Evolutionary conservation across 2,797 vertebrate genomes (phyloP).

Genomic region (Pteronotus mesoamericanus): DNA sequence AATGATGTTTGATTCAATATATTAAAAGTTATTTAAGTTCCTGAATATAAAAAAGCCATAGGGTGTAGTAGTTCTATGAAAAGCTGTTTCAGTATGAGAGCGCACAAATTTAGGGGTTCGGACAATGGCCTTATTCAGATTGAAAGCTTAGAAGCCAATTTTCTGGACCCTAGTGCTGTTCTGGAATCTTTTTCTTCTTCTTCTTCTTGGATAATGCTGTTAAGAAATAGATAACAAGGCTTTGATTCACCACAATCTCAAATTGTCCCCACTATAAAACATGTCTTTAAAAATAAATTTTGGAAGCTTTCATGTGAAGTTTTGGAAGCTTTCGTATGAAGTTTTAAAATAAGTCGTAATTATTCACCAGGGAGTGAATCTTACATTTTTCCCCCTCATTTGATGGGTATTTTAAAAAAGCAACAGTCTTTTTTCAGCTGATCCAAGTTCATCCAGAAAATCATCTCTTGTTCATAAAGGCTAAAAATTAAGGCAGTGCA

Average conservation of each 20-base stretch:
- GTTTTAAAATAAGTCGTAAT: conserved; percentile 57
- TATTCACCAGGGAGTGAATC: conserved; percentile 30
- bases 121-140: conserved; percentile 40
- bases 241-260: conserved; percentile 64
- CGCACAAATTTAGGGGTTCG: background rate
- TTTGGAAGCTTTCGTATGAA: background rate
- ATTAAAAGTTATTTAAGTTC: background rate
- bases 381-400: conserved; percentile 28
- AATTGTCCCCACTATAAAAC: conserved; percentile 6
- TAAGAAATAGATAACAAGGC: conserved; percentile 56
- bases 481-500: conserved; percentile 74
- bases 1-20: background rate
- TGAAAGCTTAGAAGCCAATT: background rate
- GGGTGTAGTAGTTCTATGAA: background rate
- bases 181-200: background rate
- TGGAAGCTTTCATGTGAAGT: conserved; percentile 42
- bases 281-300: conserved; percentile 52
- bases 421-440: conserved; percentile 27
- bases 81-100: background rate
- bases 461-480: conserved; percentile 55
- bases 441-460: conserved; percentile 62
- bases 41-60: background rate
- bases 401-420: background rate
- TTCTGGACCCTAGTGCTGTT: conserved; percentile 13
- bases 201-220: background rate